Conservation (phyloP, 1,140 invertebrate species). For the Maconellicoccus hirsutus region DNA sequence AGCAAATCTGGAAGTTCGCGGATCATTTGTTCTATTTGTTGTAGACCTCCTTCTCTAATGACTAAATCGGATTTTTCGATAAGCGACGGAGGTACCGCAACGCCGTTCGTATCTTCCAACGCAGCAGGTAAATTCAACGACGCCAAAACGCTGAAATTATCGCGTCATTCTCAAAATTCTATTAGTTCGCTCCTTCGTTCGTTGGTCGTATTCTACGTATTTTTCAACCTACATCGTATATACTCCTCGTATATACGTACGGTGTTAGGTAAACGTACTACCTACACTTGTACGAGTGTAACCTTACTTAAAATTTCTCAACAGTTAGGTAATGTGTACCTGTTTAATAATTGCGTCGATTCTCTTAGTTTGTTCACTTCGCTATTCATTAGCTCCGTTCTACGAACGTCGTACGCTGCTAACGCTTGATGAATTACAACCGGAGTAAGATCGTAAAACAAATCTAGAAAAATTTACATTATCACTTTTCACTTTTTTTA, state of each 20-base stretch:
- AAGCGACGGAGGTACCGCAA: slow-evolving; percentile 73
- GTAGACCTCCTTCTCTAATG: slow-evolving; percentile 51
- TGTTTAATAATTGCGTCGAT: slow-evolving; percentile 79
- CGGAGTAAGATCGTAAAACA: slow-evolving; percentile 79
- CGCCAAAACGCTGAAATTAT: slow-evolving; percentile 74
- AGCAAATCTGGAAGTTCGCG: slow-evolving; percentile 82
- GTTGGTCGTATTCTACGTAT: too few relatives aligned
- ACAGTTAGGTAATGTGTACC: slow-evolving; percentile 40
- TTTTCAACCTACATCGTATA: too few relatives aligned
- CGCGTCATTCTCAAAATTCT: too few relatives aligned
- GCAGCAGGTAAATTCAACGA: slow-evolving; percentile 94
- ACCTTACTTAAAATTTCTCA: not conserved
- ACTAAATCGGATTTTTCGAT: slow-evolving; percentile 71
- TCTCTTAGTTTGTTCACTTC: slow-evolving; percentile 75
- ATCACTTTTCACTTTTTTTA: too few relatives aligned
- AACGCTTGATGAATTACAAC: slow-evolving; percentile 81
- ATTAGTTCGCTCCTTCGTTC: too few relatives aligned
- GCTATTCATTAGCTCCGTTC: slow-evolving; percentile 39
- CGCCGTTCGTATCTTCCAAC: slow-evolving; percentile 73
- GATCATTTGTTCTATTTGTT: slow-evolving; percentile 42
- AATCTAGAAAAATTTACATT: slow-evolving; percentile 45
- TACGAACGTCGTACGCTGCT: slow-evolving; percentile 42
- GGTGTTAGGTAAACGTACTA: too few relatives aligned
- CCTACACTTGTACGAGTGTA: too few relatives aligned
- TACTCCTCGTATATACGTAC: too few relatives aligned